Evolutionary conservation across 2,113 vertebrate species (phyloP).

Genomic region (Polypterus bichir): DNA sequence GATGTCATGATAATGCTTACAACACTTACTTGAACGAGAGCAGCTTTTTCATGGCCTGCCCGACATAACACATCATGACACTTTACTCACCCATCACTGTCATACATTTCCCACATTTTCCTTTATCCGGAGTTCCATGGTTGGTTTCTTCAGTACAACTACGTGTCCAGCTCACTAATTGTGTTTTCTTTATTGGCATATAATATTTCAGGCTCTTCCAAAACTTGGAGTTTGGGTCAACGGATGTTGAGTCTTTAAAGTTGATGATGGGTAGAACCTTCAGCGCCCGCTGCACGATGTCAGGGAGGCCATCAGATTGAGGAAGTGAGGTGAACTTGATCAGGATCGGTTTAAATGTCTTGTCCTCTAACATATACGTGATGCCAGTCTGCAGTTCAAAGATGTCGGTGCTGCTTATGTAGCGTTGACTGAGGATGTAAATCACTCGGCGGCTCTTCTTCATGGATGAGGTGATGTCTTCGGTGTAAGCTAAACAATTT

Average conservation of each 20-base stretch:
- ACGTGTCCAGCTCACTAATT: no score
- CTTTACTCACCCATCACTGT: no score
- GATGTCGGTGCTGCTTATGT: constrained; percentile 46
- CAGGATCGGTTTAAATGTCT: constrained; percentile 48
- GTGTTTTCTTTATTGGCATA: constrained; percentile 47
- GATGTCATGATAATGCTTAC: no score
- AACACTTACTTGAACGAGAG: no score
- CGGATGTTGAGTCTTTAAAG: constrained; percentile 44
- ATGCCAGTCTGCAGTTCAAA: constrained; percentile 77
- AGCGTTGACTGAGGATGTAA: constrained; percentile 62
- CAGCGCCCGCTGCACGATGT: constrained; percentile 57
- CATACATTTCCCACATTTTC: no score
- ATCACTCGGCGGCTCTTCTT: constrained; percentile 63
- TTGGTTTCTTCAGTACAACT: no score
- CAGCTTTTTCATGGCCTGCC: no score
- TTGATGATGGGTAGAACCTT: constrained; percentile 55
- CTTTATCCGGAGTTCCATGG: no score
- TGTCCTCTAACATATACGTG: constrained; percentile 50
- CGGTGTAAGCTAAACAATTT: constrained; percentile 52
- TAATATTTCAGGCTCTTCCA: constrained; percentile 59
- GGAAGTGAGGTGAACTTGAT: constrained; percentile 48
- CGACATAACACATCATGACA: no score
- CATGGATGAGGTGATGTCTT: constrained; percentile 62
- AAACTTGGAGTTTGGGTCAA: constrained; percentile 41
- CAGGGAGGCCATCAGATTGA: constrained; percentile 47